A percentile compares a stretch with the other conserved stretches of the same genome.
phyloP scores from a whole-genome alignment of 2,888 invertebrate species.

The Yponomeuta malinellus region DNA sequence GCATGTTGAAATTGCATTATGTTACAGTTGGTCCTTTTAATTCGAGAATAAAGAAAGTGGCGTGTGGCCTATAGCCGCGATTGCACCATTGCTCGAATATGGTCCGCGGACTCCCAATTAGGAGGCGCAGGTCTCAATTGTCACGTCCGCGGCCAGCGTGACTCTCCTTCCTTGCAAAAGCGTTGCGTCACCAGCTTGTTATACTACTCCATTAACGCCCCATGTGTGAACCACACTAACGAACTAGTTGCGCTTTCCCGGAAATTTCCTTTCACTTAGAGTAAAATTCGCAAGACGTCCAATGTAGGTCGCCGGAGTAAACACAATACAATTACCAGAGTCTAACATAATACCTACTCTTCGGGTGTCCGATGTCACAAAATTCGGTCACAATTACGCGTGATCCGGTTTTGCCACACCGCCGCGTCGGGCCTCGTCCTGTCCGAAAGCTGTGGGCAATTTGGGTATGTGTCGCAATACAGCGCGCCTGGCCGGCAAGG shows the following conservation, averaged over 20 bases:
- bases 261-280: conserved; percentile 36
- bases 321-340: not conserved
- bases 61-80: not conserved
- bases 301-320: no score
- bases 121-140: conserved; percentile 1
- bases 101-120: not conserved
- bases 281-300: conserved; percentile 20
- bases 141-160: conserved; percentile 1
- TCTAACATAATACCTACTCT: conserved; percentile 22
- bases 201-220: conserved; percentile 34
- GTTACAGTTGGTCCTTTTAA: not conserved
- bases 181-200: conserved; percentile 28
- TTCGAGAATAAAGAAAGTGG: conserved; percentile 3
- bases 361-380: conserved; percentile 9
- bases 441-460: conserved; percentile 3
- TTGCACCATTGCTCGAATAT: not conserved
- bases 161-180: not conserved
- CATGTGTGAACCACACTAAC: conserved; percentile 57
- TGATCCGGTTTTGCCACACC: not conserved
- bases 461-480: not conserved
- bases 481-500: not conserved
- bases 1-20: conserved; percentile 1
- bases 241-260: conserved; percentile 51
- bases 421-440: not conserved
- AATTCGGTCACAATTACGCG: conserved; percentile 7